phyloP scores from a whole-genome alignment of 2,797 vertebrate genomes.

The Sardinella longiceps region DNA sequence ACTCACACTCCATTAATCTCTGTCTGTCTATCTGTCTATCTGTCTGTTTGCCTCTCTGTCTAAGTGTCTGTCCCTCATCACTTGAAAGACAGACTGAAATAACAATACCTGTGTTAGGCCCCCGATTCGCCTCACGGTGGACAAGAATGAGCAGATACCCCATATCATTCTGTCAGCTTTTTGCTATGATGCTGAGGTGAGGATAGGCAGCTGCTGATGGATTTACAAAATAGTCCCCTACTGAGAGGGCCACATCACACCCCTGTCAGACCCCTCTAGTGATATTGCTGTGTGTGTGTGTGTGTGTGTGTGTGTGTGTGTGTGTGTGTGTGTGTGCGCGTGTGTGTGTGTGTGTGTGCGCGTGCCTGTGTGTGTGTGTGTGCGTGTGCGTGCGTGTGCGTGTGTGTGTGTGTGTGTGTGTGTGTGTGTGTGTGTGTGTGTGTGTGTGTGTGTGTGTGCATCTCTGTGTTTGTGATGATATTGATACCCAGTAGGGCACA shows the following conservation, averaged over 20 bases:
- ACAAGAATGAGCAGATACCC: not conserved
- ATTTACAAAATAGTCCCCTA: not conserved
- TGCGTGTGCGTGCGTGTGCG: not conserved
- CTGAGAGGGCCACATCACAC: not conserved
- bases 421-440: not conserved
- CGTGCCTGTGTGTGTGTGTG: not conserved
- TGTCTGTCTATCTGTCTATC: not conserved
- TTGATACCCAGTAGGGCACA: not conserved
- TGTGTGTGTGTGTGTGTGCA: not conserved
- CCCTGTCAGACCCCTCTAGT: slow-evolving; percentile 1
- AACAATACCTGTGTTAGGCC: not conserved
- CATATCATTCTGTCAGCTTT: not conserved
- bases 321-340: not conserved
- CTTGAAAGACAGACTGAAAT: slow-evolving; percentile 11
- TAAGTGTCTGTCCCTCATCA: slow-evolving; percentile 13
- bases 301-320: not conserved
- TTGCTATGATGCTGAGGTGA: not conserved
- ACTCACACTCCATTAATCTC: not conserved
- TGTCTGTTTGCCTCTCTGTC: slow-evolving; percentile 3
- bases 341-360: not conserved
- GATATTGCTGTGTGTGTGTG: not conserved
- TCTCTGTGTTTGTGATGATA: not conserved
- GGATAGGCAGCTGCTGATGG: not conserved
- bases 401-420: not conserved
- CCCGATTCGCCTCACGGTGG: not conserved